Percentiles rank a stretch among this genome's conserved stretches.
These are phyloP conservation scores for Cladopsammia gracilis DNA, from an alignment of 64 coral and sea anemone genomes.

Conservation along the genomic window DNA sequence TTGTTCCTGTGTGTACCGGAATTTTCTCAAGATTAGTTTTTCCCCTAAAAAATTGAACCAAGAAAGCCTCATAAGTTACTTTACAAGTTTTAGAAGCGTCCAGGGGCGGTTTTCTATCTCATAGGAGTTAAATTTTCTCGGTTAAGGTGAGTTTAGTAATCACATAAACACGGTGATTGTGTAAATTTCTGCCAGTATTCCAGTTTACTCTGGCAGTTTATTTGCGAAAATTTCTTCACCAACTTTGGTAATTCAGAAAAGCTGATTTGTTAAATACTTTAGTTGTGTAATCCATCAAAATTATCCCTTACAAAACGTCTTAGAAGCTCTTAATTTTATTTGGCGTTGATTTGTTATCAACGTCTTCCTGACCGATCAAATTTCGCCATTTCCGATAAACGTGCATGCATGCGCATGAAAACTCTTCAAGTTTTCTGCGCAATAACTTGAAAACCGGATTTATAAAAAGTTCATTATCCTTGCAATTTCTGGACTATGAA, in stretches of 20 bases:
- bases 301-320: neutral
- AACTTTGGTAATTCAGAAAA: neutral
- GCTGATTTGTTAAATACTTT: neutral
- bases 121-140: neutral
- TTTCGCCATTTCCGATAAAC: conserved; percentile 2
- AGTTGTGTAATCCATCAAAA: neutral
- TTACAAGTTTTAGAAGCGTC: neutral
- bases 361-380: neutral
- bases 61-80: neutral
- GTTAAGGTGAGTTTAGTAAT: neutral
- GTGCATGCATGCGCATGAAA: neutral
- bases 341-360: neutral
- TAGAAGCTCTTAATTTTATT: neutral
- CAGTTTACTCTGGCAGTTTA: no score
- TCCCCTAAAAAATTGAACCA: no score
- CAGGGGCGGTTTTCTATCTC: neutral
- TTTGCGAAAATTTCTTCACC: neutral
- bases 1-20: neutral
- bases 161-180: no score
- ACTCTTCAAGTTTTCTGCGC: neutral
- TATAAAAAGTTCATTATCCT: neutral
- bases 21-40: neutral
- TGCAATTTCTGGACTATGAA: neutral
- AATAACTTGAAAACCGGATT: neutral
- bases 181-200: no score